phyloP scores from a whole-genome alignment of 2,888 invertebrate genomes.

The Orchestes rusci region DNA sequence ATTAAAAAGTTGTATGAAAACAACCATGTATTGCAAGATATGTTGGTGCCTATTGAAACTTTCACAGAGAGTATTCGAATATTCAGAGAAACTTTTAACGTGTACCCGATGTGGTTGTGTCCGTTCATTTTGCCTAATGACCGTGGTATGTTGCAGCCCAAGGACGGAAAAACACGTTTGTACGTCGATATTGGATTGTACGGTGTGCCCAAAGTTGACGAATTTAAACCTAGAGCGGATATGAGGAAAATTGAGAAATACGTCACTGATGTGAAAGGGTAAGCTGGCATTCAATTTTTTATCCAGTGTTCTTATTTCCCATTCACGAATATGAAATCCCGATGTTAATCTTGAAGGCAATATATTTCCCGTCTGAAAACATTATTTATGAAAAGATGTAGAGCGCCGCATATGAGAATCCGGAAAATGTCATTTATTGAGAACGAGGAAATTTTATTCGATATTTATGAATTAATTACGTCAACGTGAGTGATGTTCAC shows the following conservation, averaged over 20 bases:
- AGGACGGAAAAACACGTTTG: conserved; percentile 37
- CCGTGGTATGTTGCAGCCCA: conserved; percentile 65
- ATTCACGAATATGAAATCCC: no score
- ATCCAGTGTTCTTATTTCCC: no score
- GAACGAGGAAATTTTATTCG: no score
- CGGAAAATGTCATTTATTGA: no score
- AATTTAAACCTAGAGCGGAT: conserved; percentile 56
- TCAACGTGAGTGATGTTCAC: no score
- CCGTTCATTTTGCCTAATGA: conserved; percentile 63
- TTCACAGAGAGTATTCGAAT: conserved; percentile 54
- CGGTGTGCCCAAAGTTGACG: conserved; percentile 60
- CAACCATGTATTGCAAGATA: conserved; percentile 73
- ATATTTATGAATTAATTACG: no score
- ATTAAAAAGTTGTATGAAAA: conserved; percentile 65
- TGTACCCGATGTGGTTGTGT: conserved; percentile 79
- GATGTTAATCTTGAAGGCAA: no score
- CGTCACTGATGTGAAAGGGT: conserved; percentile 60
- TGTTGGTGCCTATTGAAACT: conserved; percentile 63
- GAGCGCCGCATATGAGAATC: neutral
- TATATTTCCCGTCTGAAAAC: no score
- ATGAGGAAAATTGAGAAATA: conserved; percentile 64
- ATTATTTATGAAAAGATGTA: neutral
- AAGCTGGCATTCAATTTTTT: no score
- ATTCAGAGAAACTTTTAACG: conserved; percentile 57
- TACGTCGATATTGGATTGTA: conserved; percentile 79